phyloP scores from a whole-genome alignment of 2,888 invertebrate genomes.

The Copidosoma aretas region DNA sequence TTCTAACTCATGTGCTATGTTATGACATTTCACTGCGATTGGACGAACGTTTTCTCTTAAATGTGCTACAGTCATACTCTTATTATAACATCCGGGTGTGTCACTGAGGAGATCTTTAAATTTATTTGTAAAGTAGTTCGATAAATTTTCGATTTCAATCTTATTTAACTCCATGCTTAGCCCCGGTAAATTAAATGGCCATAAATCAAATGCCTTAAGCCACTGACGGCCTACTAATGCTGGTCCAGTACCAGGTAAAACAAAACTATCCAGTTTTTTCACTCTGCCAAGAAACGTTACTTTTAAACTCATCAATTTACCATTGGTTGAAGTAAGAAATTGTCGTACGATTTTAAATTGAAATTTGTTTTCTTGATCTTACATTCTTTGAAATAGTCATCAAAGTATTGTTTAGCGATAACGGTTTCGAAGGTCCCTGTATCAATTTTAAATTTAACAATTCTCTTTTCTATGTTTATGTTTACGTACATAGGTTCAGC shows the following conservation, averaged over 20 bases:
- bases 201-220: constrained; percentile 20
- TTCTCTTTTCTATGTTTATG: no score
- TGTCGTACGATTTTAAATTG: no score
- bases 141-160: not conserved
- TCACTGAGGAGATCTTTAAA: not conserved
- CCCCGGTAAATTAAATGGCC: constrained; percentile 16
- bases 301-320: constrained; percentile 5
- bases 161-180: constrained; percentile 3
- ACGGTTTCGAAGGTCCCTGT: no score
- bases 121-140: not conserved
- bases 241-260: constrained; percentile 30
- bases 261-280: constrained; percentile 19
- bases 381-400: no score
- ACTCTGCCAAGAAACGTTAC: constrained; percentile 15
- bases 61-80: constrained; percentile 32
- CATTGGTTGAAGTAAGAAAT: no score
- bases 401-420: no score
- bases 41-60: constrained; percentile 34
- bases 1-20: constrained; percentile 31
- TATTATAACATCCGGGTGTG: constrained; percentile 15
- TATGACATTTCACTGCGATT: constrained; percentile 27
- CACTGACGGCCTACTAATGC: constrained; percentile 29
- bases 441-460: no score
- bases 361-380: no score
- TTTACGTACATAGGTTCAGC: constrained; percentile 21